These are phyloP conservation scores for Calliphora vomitoria DNA, from an alignment of 2,888 invertebrate genomes.

Conservation along the genomic window DNA sequence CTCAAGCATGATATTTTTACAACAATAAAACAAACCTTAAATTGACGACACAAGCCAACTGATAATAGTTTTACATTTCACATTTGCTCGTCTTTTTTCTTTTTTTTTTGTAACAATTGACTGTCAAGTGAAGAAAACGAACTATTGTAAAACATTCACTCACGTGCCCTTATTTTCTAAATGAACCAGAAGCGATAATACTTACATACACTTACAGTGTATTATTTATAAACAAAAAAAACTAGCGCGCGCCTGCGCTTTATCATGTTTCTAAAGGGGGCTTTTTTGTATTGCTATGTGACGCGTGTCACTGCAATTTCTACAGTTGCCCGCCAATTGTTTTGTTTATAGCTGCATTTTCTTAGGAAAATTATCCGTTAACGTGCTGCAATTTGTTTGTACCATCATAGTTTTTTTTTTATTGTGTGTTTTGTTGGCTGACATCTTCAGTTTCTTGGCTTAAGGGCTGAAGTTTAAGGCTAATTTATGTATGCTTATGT, in stretches of 20 bases:
- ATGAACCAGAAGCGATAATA: constrained; percentile 44
- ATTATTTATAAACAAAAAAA: constrained; percentile 12
- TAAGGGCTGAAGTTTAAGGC: constrained; percentile 67
- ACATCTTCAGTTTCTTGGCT: constrained; percentile 39
- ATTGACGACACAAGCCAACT: constrained; percentile 69
- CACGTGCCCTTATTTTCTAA: constrained; percentile 69
- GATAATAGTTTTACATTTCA: constrained; percentile 53
- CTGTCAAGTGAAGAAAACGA: constrained; percentile 60
- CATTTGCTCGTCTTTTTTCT: constrained; percentile 13
- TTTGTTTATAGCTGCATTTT: constrained; percentile 38
- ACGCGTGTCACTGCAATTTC: constrained; percentile 62
- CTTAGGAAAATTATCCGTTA: constrained; percentile 65
- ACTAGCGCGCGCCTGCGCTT: constrained; percentile 70
- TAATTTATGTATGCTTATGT: constrained; percentile 52
- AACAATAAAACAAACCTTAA: constrained; percentile 52
- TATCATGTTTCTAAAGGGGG: constrained; percentile 51
- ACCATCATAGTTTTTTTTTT: constrained; percentile 57
- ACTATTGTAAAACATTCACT: constrained; percentile 47
- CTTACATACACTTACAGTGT: not conserved
- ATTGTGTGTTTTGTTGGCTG: not conserved
- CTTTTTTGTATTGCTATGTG: constrained; percentile 61
- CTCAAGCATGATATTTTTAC: constrained; percentile 69
- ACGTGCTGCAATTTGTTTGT: constrained; percentile 33
- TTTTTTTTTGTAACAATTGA: constrained; percentile 26
- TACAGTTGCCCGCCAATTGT: constrained; percentile 64